Conservation (phyloP, 2,888 invertebrate genomes). For the Leptogaster cylindrica region DNA sequence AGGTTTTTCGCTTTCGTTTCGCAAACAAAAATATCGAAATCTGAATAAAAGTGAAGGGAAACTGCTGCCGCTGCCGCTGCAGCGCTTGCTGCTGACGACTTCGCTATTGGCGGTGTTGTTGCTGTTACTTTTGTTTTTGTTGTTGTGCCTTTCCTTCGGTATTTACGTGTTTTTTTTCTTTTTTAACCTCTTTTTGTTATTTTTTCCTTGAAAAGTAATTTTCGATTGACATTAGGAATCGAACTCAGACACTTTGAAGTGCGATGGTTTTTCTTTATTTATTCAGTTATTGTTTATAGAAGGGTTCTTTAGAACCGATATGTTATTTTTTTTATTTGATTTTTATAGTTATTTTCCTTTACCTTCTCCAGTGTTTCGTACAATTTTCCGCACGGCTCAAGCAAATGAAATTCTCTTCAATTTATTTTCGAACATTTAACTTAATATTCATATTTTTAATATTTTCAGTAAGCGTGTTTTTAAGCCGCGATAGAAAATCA, state of each 20-base stretch:
- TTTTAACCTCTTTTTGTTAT: neutral
- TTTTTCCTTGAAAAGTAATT: neutral
- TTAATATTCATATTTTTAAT: too few species aligned
- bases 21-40: constrained; percentile 32
- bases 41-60: constrained; percentile 40
- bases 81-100: neutral
- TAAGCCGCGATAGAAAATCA: too few species aligned
- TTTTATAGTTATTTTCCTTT: neutral
- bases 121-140: neutral
- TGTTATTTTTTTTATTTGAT: neutral
- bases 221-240: neutral
- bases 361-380: too few species aligned
- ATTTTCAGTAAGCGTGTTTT: too few species aligned
- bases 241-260: neutral
- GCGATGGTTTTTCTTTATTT: neutral
- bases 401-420: neutral
- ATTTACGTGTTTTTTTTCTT: neutral
- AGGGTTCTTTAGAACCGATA: neutral
- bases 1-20: constrained; percentile 40
- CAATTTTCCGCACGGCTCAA: neutral
- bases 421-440: too few species aligned
- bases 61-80: constrained; percentile 3
- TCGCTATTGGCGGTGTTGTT: constrained; percentile 7
- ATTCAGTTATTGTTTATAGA: neutral
- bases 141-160: neutral